phyloP scores from a whole-genome alignment of 2,888 invertebrate species.

The Amaurobius ferox region DNA sequence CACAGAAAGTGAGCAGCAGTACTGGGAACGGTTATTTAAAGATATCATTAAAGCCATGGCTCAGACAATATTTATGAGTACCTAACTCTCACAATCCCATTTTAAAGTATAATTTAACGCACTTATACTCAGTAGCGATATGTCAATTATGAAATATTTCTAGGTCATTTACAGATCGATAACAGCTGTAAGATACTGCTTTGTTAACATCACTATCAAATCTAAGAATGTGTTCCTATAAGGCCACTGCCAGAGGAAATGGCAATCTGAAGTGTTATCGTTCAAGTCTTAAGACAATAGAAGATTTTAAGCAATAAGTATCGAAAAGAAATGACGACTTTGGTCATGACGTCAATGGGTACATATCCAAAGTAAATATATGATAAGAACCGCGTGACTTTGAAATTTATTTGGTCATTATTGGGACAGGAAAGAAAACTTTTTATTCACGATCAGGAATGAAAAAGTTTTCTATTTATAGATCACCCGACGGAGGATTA shows the following conservation, averaged over 20 bases:
- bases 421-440: not conserved
- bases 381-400: slow-evolving; percentile 35
- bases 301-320: slow-evolving; percentile 1
- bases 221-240: not conserved
- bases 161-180: not conserved
- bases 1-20: too few relatives aligned
- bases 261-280: not conserved
- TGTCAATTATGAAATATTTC: not conserved
- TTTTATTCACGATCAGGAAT: slow-evolving; percentile 13
- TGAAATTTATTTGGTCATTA: slow-evolving; percentile 40
- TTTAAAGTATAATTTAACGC: too few relatives aligned
- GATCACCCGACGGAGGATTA: slow-evolving; percentile 43
- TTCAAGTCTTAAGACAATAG: not conserved
- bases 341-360: slow-evolving; percentile 47
- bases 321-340: slow-evolving; percentile 23
- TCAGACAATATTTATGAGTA: too few relatives aligned
- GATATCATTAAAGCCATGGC: too few relatives aligned
- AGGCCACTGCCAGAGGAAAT: not conserved
- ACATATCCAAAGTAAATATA: slow-evolving; percentile 27
- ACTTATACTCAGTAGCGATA: too few relatives aligned
- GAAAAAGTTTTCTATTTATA: slow-evolving; percentile 47
- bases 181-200: not conserved
- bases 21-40: too few relatives aligned
- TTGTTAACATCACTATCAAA: not conserved
- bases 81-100: too few relatives aligned